These are phyloP conservation scores for Sarcophaga carnaria DNA, from an alignment of 2,888 invertebrate genomes.

Conservation along the genomic window DNA sequence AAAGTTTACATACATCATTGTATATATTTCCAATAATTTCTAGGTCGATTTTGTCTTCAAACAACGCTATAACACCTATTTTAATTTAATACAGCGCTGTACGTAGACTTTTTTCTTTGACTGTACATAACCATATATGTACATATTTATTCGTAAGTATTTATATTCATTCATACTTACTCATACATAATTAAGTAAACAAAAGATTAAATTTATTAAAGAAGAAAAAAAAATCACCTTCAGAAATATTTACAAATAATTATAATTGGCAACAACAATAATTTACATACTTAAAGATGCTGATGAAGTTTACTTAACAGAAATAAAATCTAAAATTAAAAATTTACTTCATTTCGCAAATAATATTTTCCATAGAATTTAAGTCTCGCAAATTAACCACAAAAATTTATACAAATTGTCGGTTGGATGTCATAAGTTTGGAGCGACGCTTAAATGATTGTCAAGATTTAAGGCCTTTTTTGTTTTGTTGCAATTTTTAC, in stretches of 20 bases:
- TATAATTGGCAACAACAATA: slow-evolving; percentile 20
- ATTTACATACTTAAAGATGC: slow-evolving; percentile 16
- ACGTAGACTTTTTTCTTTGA: too few species aligned
- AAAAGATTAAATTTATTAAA: not conserved
- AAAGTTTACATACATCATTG: too few species aligned
- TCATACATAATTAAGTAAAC: slow-evolving; percentile 10
- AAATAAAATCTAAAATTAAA: slow-evolving; percentile 21
- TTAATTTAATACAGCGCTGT: too few species aligned
- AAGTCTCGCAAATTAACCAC: slow-evolving; percentile 22
- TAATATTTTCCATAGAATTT: slow-evolving; percentile 15
- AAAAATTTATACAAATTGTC: slow-evolving; percentile 19
- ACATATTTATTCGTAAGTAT: too few species aligned
- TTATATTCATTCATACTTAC: too few species aligned
- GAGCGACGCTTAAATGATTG: not conserved
- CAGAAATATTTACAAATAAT: slow-evolving; percentile 2
- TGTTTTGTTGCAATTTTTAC: not conserved
- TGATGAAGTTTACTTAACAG: slow-evolving; percentile 45
- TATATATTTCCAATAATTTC: too few species aligned
- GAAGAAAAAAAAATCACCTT: too few species aligned
- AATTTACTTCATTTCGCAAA: slow-evolving; percentile 10
- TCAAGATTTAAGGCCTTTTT: not conserved
- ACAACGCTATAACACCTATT: too few species aligned
- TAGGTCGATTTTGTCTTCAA: too few species aligned
- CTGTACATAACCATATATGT: too few species aligned
- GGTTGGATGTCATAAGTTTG: not conserved